phyloP scores from a whole-genome alignment of 1,140 invertebrate genomes.

The Lineus longissimus region DNA sequence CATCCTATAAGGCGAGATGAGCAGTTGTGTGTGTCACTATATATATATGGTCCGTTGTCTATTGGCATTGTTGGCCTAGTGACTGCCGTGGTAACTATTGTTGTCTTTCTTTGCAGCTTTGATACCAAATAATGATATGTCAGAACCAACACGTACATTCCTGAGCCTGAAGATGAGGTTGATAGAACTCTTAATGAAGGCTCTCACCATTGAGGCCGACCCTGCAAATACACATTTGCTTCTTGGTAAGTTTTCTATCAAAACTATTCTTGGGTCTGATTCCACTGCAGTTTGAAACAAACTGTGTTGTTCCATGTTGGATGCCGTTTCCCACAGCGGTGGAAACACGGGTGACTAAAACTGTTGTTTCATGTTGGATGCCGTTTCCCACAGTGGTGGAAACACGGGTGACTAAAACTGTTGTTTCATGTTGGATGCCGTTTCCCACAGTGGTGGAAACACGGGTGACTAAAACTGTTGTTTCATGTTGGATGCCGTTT shows the following conservation, averaged over 20 bases:
- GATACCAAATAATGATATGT: constrained; percentile 15
- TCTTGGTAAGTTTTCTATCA: constrained; percentile 60
- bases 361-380: too few relatives aligned
- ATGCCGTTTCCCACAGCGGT: too few relatives aligned
- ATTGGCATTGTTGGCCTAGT: too few relatives aligned
- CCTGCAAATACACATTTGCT: constrained; percentile 86
- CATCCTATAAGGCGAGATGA: constrained; percentile 61
- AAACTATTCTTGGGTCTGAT: not conserved
- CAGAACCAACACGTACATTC: constrained; percentile 59
- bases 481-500: too few relatives aligned
- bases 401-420: too few relatives aligned
- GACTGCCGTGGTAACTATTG: constrained; percentile 9
- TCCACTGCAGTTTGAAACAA: not conserved
- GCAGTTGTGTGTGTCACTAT: constrained; percentile 52
- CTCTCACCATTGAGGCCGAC: constrained; percentile 80
- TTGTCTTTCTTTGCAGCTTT: constrained; percentile 35
- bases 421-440: too few relatives aligned
- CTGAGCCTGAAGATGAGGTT: constrained; percentile 75
- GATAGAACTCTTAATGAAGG: constrained; percentile 80
- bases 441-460: too few relatives aligned
- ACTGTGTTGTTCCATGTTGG: too few relatives aligned
- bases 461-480: too few relatives aligned
- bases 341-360: too few relatives aligned
- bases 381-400: too few relatives aligned
- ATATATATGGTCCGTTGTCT: not conserved